A percentile compares a stretch with the other conserved stretches of the same genome.
phyloP scores from a whole-genome alignment of 2,113 vertebrate genomes.

The Ageneiosus marmoratus region DNA sequence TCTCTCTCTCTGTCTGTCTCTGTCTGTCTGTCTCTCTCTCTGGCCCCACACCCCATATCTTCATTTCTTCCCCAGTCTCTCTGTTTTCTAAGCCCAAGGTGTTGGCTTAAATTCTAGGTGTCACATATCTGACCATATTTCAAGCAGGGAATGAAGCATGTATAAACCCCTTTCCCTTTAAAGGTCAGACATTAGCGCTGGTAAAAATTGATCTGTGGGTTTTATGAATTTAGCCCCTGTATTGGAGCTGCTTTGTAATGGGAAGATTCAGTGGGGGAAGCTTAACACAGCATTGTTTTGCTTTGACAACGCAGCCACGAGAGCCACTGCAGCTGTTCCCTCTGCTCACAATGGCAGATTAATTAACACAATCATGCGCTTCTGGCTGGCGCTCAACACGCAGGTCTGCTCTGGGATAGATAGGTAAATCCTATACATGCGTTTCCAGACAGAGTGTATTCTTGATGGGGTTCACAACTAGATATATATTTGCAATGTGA shows the following conservation, averaged over 20 bases:
- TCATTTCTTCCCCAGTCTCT: constrained; percentile 71
- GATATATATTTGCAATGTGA: constrained; percentile 81
- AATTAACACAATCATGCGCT: constrained; percentile 99
- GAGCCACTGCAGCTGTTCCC: constrained; percentile 98
- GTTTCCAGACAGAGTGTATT: constrained; percentile 87
- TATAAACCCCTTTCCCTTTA: constrained; percentile 83
- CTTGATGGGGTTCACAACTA: constrained; percentile 83
- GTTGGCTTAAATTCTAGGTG: constrained; percentile 84
- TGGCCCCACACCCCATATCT: constrained; percentile 56
- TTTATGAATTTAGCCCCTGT: constrained; percentile 98
- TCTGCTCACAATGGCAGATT: constrained; percentile 99
- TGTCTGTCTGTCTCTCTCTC: constrained; percentile 53
- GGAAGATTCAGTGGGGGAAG: constrained; percentile 94
- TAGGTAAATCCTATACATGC: constrained; percentile 99
- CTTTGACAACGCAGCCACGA: constrained; percentile 97
- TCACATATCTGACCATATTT: constrained; percentile 91
- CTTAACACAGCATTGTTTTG: constrained; percentile 99
- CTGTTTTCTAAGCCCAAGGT: constrained; percentile 87
- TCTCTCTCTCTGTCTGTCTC: constrained; percentile 29
- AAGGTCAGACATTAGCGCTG: constrained; percentile 97
- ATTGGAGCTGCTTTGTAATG: constrained; percentile 94
- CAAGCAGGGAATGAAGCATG: constrained; percentile 87
- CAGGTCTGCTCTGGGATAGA: constrained; percentile 97
- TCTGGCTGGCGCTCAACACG: constrained; percentile 97
- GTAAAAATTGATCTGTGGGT: constrained; percentile 89